Evolutionary conservation across 2,888 invertebrate species (phyloP), one percentile per base, ranked within the genome.

Genomic region (Drosophila kuntzei): DNA sequence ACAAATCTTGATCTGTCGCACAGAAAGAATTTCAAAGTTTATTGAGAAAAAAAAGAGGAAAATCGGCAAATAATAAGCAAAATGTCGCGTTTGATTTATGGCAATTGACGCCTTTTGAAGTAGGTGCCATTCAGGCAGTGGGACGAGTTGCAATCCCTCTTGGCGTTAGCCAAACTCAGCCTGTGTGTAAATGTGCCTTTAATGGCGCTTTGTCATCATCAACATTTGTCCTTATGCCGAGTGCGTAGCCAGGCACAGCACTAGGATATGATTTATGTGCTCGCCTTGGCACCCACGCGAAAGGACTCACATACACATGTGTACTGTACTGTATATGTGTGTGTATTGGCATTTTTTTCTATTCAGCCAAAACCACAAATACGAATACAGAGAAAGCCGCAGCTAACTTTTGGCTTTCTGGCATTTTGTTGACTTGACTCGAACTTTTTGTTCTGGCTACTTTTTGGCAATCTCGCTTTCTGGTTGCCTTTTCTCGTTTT

Each of bases 201-300:
- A 89, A 89, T 90, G 90, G 88, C 84, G 86, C 89, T 90, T 89
- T 89, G 89, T 90, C 90, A 90, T 90, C 90, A 90, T 89, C 90
- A 89, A 82, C 84, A 87, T 87, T 88, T 88, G 89, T 88, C 88
- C 86, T 86, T 76, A 78, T 65, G 80, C 78, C 76, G 71, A 81
- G 75, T 85, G 82, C 79, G 87, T 81, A 76, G 73, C 78, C 76
- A 49, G 67, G 62, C 41, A 46, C 65, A 41, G 16, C 54, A 69
- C 80, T 54, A 65, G 67, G 69, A 79, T 80, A 83, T 83, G 83
- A 83, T 83, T 83, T 86, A 83, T 86, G 84, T 72, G 68, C 51
- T 47, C 55, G 67, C 64, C 74, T 63, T 63, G 59, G 71, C 81
- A 64, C 81, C 84, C 81, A 71, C 77, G 41, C 60, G 44, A 60